Evolutionary conservation across 2,888 invertebrate species (phyloP).

Genomic region (Stegana nigrithorax): DNA sequence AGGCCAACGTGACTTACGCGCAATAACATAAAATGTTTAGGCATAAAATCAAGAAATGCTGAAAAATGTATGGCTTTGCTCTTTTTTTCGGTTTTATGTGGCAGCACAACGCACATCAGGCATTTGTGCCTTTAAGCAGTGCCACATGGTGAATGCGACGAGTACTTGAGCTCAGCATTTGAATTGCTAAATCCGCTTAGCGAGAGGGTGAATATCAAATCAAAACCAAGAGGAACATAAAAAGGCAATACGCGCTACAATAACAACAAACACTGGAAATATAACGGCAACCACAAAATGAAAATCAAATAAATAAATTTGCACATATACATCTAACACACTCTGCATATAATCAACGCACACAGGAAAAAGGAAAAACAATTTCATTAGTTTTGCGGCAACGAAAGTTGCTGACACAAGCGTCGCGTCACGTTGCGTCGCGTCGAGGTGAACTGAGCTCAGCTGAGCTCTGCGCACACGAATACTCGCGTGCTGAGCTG

Average conservation of each 20-base stretch:
- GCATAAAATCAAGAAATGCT: too few species aligned
- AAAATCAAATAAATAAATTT: slow-evolving; percentile 54
- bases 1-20: too few species aligned
- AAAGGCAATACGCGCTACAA: slow-evolving; percentile 23
- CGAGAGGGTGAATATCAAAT: slow-evolving; percentile 39
- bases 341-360: slow-evolving; percentile 18
- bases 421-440: too few species aligned
- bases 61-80: too few species aligned
- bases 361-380: slow-evolving; percentile 42
- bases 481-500: too few species aligned
- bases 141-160: too few species aligned
- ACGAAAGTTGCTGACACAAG: slow-evolving; percentile 3
- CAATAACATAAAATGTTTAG: too few species aligned
- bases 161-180: slow-evolving; percentile 10
- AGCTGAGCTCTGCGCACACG: too few species aligned
- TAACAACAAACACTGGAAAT: slow-evolving; percentile 21
- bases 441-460: too few species aligned
- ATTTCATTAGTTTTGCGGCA: slow-evolving; percentile 42
- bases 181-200: slow-evolving; percentile 10
- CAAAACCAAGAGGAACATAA: slow-evolving; percentile 4
- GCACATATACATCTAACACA: slow-evolving; percentile 29
- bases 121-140: too few species aligned
- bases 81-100: too few species aligned
- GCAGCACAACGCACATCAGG: too few species aligned
- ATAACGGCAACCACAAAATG: slow-evolving; percentile 47